Evolutionary conservation across 2,797 vertebrate genomes (phyloP).

Genomic region (Macrochelys suwanniensis): DNA sequence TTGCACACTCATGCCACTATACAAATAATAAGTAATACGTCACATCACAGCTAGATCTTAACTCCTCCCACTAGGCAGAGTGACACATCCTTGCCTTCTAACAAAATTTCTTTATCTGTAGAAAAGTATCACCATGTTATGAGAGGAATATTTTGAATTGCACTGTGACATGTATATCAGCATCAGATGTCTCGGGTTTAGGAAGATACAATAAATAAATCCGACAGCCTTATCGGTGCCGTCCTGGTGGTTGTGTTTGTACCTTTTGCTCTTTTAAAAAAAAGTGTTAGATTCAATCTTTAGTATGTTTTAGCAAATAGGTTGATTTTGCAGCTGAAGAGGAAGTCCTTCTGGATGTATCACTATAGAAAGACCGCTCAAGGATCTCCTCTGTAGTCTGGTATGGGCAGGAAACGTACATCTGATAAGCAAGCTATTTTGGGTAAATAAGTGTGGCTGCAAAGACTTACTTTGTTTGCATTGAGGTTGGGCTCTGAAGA

Average conservation of each 20-base stretch:
- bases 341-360: background rate
- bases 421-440: constrained; percentile 68
- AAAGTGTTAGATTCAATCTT: background rate
- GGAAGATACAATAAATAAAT: background rate
- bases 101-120: background rate
- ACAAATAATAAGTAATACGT: background rate
- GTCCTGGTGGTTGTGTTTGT: background rate
- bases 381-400: constrained; percentile 6
- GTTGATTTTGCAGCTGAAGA: constrained; percentile 36
- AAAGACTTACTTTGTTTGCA: background rate
- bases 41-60: background rate
- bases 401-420: constrained; percentile 13
- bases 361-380: background rate
- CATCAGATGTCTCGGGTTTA: background rate
- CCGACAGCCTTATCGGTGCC: background rate
- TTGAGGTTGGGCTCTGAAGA: background rate
- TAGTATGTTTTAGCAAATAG: background rate
- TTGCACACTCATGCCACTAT: background rate
- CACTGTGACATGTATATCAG: background rate
- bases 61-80: background rate
- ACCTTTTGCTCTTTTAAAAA: background rate
- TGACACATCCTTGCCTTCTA: background rate
- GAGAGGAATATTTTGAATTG: background rate
- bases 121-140: accelerated
- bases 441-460: constrained; percentile 31